Evolutionary conservation across 1,140 invertebrate genomes (phyloP).

Genomic region (Zaprionus camerounensis): DNA sequence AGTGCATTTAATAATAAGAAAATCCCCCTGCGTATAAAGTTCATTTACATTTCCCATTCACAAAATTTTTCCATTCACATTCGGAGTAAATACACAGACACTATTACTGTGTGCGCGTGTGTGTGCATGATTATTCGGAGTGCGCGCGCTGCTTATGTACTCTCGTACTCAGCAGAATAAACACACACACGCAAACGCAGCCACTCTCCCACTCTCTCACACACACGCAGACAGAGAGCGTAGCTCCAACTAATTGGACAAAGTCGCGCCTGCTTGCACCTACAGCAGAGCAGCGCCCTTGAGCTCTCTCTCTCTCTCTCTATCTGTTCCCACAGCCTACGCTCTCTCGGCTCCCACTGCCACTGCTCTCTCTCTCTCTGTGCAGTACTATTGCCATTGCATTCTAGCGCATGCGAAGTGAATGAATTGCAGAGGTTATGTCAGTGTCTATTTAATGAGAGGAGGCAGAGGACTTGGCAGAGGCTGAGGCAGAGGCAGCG

Average conservation of each 20-base stretch:
- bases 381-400: conserved; percentile 34
- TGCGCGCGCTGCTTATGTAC: conserved; percentile 43
- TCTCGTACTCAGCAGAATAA: conserved; percentile 1
- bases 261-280: conserved; percentile 54
- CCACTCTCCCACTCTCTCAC: conserved; percentile 30
- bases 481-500: conserved; percentile 7
- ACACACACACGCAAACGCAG: conserved; percentile 9
- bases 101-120: not conserved
- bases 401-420: conserved; percentile 42
- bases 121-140: conserved; percentile 40
- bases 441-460: conserved; percentile 51
- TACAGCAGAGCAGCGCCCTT: conserved; percentile 5
- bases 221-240: conserved; percentile 8
- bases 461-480: conserved; percentile 27
- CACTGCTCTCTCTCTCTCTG: not conserved
- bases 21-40: not conserved
- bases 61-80: conserved; percentile 19
- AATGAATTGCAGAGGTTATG: conserved; percentile 57
- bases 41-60: conserved; percentile 18
- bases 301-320: not conserved
- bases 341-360: too few species aligned
- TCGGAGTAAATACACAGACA: conserved; percentile 38
- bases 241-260: conserved; percentile 73
- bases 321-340: not conserved
- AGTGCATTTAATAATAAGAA: not conserved